Percentiles rank a stretch among this genome's conserved stretches.
Evolutionary conservation across 2,113 vertebrate genomes (phyloP).

Genomic region (Probosciger aterrimus): DNA sequence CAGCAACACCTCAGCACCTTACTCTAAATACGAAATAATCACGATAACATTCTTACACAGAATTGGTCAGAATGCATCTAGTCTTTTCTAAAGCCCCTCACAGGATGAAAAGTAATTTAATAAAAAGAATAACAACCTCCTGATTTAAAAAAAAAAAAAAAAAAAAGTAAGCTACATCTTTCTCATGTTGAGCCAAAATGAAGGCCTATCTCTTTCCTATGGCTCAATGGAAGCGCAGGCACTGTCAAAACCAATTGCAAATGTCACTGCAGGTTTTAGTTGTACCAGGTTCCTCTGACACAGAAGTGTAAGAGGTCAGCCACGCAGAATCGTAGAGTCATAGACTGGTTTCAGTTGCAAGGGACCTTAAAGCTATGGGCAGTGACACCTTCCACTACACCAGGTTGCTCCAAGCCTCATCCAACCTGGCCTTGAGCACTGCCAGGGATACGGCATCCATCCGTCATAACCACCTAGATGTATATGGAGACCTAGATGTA

Average conservation of each 20-base stretch:
- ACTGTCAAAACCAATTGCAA: background rate
- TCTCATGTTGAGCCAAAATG: background rate
- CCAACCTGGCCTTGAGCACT: background rate
- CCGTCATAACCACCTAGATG: background rate
- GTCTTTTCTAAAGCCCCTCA: background rate
- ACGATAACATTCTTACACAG: background rate
- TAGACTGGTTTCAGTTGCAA: background rate
- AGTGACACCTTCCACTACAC: background rate
- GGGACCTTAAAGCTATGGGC: background rate
- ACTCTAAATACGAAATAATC: background rate
- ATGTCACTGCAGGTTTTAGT: background rate
- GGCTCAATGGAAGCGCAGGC: background rate
- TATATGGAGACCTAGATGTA: background rate
- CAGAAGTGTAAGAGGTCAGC: rapidly evolving
- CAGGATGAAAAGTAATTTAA: background rate
- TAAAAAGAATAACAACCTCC: background rate
- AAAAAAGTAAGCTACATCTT: background rate
- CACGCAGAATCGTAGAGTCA: background rate
- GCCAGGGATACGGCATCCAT: background rate
- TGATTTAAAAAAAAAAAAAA: background rate
- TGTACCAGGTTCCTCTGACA: too few relatives aligned
- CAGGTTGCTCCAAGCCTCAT: background rate
- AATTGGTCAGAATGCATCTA: background rate
- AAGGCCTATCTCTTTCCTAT: rapidly evolving
- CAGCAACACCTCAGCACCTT: background rate